A percentile compares a stretch with the other conserved stretches of the same genome.
phyloP scores from a whole-genome alignment of 2,797 vertebrate genomes.

The Acrossocheilus fasciatus region DNA sequence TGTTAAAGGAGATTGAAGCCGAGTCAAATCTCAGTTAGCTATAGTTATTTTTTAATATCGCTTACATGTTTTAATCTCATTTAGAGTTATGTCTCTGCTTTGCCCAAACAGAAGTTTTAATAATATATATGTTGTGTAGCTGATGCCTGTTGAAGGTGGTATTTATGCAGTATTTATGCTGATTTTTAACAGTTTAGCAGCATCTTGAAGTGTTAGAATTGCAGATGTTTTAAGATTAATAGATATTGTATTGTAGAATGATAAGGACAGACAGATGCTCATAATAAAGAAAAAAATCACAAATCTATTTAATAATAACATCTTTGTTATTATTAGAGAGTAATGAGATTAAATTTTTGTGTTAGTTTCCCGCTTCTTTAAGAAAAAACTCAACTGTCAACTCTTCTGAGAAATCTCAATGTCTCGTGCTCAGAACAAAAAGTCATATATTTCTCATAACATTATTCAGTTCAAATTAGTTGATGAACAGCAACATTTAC shows the following conservation, averaged over 20 bases:
- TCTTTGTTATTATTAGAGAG: neutral
- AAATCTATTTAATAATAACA: neutral
- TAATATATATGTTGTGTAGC: constrained; percentile 67
- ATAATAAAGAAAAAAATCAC: neutral
- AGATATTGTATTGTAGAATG: neutral
- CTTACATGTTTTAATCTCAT: constrained; percentile 71
- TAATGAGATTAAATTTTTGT: neutral
- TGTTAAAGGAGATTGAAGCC: constrained; percentile 66
- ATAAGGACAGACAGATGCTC: neutral
- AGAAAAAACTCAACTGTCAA: neutral
- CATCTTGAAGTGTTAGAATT: neutral
- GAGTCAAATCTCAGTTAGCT: constrained; percentile 73
- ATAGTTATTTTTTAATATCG: constrained; percentile 72
- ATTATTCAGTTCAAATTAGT: neutral
- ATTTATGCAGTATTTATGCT: constrained; percentile 32
- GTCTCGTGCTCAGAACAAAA: neutral
- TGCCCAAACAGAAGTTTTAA: constrained; percentile 64
- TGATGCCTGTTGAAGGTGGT: constrained; percentile 11
- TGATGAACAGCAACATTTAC: neutral
- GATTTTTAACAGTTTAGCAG: neutral
- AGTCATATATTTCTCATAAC: neutral
- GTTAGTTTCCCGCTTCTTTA: neutral
- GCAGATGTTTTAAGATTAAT: constrained; percentile 2
- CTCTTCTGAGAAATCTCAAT: neutral
- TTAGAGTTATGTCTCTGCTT: constrained; percentile 64